A percentile compares a stretch with the other conserved stretches of the same genome.
phyloP scores from a whole-genome alignment of 2,888 invertebrate genomes.

The Eristalis arbustorum region DNA sequence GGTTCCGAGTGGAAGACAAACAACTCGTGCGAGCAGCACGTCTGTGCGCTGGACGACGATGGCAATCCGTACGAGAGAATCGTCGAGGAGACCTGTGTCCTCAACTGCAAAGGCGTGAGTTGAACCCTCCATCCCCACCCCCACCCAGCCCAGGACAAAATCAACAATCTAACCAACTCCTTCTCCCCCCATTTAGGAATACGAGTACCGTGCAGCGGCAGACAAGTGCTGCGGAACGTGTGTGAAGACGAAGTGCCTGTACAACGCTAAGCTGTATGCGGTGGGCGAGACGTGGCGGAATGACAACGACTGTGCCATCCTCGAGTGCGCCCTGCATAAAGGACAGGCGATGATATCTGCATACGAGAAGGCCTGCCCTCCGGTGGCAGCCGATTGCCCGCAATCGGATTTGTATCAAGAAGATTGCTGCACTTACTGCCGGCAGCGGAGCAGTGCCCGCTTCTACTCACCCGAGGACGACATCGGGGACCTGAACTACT shows the following conservation, averaged over 20 bases:
- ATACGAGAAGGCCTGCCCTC: slow-evolving; percentile 77
- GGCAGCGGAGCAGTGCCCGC: background rate
- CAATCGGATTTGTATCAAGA: slow-evolving; percentile 73
- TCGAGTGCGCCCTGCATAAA: slow-evolving; percentile 75
- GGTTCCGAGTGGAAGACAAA: slow-evolving; percentile 77
- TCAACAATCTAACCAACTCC: slow-evolving; percentile 2
- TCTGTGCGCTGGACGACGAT: slow-evolving; percentile 74
- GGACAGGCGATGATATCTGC: slow-evolving; percentile 76
- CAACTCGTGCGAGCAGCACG: slow-evolving; percentile 76
- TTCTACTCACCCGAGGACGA: slow-evolving; percentile 66
- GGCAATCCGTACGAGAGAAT: slow-evolving; percentile 71
- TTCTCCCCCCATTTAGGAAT: slow-evolving; percentile 73
- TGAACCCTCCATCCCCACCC: background rate
- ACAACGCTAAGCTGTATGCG: slow-evolving; percentile 74
- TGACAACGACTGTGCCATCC: slow-evolving; percentile 76
- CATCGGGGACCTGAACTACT: slow-evolving; percentile 76
- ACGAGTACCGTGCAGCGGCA: slow-evolving; percentile 73
- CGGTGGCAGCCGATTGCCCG: slow-evolving; percentile 75
- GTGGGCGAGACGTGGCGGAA: slow-evolving; percentile 79
- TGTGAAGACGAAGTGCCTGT: slow-evolving; percentile 77
- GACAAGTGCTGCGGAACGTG: slow-evolving; percentile 79
- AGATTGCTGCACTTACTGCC: slow-evolving; percentile 77
- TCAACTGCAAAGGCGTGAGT: slow-evolving; percentile 78
- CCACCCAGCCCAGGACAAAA: background rate
- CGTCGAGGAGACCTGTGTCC: slow-evolving; percentile 75